A percentile compares a stretch with the other conserved stretches of the same genome.
These are phyloP conservation scores for Eulithis testata DNA, from an alignment of 2,888 invertebrate genomes.

Conservation along the genomic window DNA sequence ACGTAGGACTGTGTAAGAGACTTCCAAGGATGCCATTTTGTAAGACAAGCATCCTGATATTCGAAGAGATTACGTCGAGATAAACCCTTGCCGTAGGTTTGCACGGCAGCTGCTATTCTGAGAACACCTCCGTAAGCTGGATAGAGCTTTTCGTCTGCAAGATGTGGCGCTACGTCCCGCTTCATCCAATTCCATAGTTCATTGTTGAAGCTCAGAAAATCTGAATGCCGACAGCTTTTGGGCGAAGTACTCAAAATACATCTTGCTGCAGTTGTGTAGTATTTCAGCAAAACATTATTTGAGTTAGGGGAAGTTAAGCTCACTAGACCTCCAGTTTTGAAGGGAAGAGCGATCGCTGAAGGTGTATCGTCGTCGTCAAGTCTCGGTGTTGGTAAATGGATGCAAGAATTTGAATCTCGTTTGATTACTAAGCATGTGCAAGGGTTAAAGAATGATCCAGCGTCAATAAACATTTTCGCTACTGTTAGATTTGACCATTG, in stretches of 20 bases:
- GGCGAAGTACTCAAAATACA: constrained; percentile 72
- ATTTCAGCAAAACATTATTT: constrained; percentile 68
- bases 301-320: constrained; percentile 63
- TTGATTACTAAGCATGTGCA: constrained; percentile 63
- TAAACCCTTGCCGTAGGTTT: constrained; percentile 71
- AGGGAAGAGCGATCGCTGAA: constrained; percentile 68
- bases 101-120: constrained; percentile 74
- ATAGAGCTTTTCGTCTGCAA: constrained; percentile 70
- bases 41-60: constrained; percentile 42
- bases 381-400: constrained; percentile 68
- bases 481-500: constrained; percentile 70
- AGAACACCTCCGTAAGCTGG: constrained; percentile 73
- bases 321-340: constrained; percentile 64
- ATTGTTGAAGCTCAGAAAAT: constrained; percentile 74
- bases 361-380: constrained; percentile 63
- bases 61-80: constrained; percentile 68
- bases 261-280: constrained; percentile 70
- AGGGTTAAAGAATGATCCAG: constrained; percentile 61
- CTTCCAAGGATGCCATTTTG: constrained; percentile 67
- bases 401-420: constrained; percentile 67
- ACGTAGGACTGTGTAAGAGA: constrained; percentile 56
- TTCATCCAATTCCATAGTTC: constrained; percentile 80
- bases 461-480: constrained; percentile 64
- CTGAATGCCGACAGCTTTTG: constrained; percentile 64
- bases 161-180: constrained; percentile 70